Conservation (phyloP, 2,797 vertebrate genomes). For the Acanthis flammea region DNA sequence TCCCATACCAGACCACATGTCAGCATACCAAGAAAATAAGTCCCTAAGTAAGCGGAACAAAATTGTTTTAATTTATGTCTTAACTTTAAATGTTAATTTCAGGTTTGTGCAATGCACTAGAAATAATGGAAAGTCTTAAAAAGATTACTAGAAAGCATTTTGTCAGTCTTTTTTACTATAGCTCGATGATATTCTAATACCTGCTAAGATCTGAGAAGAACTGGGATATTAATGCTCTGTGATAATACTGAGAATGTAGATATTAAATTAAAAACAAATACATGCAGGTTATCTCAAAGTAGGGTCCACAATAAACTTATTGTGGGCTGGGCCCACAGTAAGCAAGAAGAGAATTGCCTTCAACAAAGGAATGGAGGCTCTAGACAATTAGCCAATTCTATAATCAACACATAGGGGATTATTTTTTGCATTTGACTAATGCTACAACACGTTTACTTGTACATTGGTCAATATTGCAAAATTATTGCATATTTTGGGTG, state of each 20-base stretch:
- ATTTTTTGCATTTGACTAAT: not conserved
- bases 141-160: not conserved
- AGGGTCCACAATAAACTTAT: not conserved
- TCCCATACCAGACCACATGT: not conserved
- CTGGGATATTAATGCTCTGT: not conserved
- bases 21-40: not conserved
- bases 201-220: not conserved
- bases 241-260: not conserved
- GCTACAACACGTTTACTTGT: not conserved
- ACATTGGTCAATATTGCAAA: not conserved
- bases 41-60: not conserved
- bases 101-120: not conserved
- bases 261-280: not conserved
- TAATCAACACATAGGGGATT: not conserved
- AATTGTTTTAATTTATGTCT: not conserved
- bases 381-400: not conserved
- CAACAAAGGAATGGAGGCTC: not conserved
- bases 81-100: not conserved
- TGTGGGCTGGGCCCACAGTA: not conserved
- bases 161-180: not conserved
- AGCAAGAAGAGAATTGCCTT: not conserved
- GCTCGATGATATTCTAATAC: not conserved
- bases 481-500: not conserved
- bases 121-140: not conserved
- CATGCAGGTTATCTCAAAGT: not conserved